Conservation (phyloP, 2,113 vertebrate species). For the Ariopsis seemanni region DNA sequence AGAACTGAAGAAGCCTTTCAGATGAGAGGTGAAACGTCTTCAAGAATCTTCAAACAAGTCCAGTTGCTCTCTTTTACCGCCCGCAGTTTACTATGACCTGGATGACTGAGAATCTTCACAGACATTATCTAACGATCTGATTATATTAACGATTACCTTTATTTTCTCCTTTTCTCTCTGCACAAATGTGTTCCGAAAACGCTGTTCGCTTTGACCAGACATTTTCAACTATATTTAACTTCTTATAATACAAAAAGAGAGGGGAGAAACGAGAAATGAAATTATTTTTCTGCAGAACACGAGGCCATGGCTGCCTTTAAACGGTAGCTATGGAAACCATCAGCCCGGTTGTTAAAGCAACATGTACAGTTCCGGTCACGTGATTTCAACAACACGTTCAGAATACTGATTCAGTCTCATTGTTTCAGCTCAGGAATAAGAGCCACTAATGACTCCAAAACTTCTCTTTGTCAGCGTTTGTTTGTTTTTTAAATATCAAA, state of each 20-base stretch:
- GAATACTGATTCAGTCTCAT: background rate
- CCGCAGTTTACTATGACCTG: too few species aligned
- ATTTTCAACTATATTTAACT: background rate
- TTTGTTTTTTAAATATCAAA: background rate
- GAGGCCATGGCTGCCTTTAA: background rate
- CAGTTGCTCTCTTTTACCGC: too few species aligned
- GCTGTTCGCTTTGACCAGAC: slow-evolving; percentile 25
- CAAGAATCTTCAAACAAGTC: too few species aligned
- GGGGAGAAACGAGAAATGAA: too few species aligned
- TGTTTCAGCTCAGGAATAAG: background rate
- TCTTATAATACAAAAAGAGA: background rate
- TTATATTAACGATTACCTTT: slow-evolving; percentile 28
- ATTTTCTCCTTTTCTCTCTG: slow-evolving; percentile 44
- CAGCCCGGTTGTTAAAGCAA: background rate
- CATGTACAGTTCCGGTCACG: slow-evolving; percentile 10
- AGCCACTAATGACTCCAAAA: background rate
- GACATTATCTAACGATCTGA: too few species aligned
- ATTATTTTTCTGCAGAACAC: background rate
- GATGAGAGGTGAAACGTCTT: too few species aligned
- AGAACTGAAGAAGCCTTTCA: too few species aligned
- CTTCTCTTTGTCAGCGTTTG: background rate
- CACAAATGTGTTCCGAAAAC: slow-evolving; percentile 35
- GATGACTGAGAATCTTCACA: too few species aligned
- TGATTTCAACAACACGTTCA: background rate
- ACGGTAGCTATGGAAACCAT: background rate